Evolutionary conservation across 2,888 invertebrate species (phyloP), one percentile per base, ranked within the genome.

Genomic region (Uropetala carovei): DNA sequence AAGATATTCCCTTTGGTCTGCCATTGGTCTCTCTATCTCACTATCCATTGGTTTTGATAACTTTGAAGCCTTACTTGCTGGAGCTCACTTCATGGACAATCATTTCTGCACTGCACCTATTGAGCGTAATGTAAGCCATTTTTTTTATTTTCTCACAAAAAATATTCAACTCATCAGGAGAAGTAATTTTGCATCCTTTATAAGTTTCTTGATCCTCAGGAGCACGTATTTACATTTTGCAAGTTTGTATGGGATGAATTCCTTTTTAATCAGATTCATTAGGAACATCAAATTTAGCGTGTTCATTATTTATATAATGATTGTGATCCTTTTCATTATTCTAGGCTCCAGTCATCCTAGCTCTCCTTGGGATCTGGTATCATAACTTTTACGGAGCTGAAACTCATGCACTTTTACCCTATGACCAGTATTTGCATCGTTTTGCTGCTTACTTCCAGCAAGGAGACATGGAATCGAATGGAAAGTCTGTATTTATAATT

Each of bases 381-480:
- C 96, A 96, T 93, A 99, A 99, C 95, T 99, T 99, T 95, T 98
- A 97, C 94, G 98, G 98, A 59, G 97, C 98, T 0, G 99, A 99
- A 96, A 99, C 99, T 0, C 99, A 99, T 94, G 98, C 99, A 0
- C 96, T 99, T 10, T 96, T 99, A 92, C 99, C 99, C 0, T 99
- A 99, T 95, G 99, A 99, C 95, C 99, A 99, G 95, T 99, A 99
- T 95, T 95, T 99, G 94, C 99, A 99, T 95, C 97, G 99, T 95
- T 99, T 99, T 95, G 99, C 99, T 14, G 99, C 99, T 22, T 99
- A 99, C 95, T 99, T 99, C 96, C 99, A 99, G 95, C 99, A 99
- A 96, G 99, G 99, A 7, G 99, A 99, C 94, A 99, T 99, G 99
- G 99, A 99, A 95, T 99, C 99, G 93, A 99, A 99, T 95, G 99